Evolutionary conservation across 2,888 invertebrate genomes (phyloP).

Genomic region (Limnephilus rhombicus): DNA sequence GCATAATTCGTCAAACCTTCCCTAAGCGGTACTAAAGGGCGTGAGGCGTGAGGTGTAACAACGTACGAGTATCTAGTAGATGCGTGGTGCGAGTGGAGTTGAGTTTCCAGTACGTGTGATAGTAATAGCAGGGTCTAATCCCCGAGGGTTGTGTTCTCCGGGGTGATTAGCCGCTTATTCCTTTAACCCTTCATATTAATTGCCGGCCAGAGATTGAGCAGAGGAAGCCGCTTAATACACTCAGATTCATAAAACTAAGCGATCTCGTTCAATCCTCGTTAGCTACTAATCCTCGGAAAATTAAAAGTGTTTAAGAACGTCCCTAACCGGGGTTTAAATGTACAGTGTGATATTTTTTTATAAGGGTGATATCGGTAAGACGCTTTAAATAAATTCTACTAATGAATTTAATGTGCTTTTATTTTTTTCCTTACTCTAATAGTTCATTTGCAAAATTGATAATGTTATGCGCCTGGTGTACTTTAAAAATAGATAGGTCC

Average conservation of each 20-base stretch:
- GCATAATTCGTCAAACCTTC: not conserved
- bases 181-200: conserved; percentile 43
- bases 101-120: not conserved
- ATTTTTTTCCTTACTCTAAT: not conserved
- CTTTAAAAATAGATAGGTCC: not conserved
- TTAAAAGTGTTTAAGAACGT: not conserved
- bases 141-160: conserved; percentile 19
- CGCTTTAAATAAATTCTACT: not conserved
- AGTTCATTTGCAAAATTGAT: no score
- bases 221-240: conserved; percentile 35
- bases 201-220: conserved; percentile 40
- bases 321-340: not conserved
- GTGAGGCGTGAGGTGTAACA: not conserved
- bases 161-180: conserved; percentile 38
- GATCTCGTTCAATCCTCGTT: conserved; percentile 27
- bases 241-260: conserved; percentile 36
- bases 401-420: not conserved
- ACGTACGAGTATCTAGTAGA: not conserved
- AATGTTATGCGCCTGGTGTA: no score
- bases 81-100: not conserved
- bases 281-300: not conserved
- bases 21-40: not conserved
- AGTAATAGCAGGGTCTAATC: conserved; percentile 18
- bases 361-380: not conserved
- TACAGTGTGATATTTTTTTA: not conserved